These are phyloP conservation scores for Listronotus bonariensis DNA, from an alignment of 1,140 invertebrate species.

Conservation along the genomic window DNA sequence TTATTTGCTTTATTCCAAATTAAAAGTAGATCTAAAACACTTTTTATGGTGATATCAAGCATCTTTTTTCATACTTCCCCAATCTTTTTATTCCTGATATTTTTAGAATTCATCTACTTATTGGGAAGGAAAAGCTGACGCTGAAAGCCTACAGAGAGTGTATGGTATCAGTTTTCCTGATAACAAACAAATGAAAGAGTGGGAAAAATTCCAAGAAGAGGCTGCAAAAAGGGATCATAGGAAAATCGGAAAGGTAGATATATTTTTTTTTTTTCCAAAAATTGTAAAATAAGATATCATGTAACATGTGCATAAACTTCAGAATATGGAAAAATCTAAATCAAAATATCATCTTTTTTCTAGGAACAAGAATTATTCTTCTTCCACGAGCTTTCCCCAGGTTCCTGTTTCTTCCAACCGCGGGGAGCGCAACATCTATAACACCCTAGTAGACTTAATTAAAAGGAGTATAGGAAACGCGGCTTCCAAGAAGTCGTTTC, in stretches of 20 bases:
- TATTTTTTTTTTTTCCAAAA: no score
- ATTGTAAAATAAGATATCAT: no score
- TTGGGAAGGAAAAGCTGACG: constrained; percentile 96
- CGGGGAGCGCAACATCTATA: constrained; percentile 97
- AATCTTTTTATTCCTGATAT: no score
- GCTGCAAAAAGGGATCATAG: constrained; percentile 97
- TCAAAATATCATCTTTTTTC: no score
- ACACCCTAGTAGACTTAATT: constrained; percentile 88
- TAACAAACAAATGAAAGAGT: constrained; percentile 95
- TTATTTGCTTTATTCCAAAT: no score
- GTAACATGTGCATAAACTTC: no score
- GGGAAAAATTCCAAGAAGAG: constrained; percentile 97
- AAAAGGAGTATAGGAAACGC: constrained; percentile 87
- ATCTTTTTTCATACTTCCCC: no score
- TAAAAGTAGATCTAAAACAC: no score
- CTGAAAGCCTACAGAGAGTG: constrained; percentile 91
- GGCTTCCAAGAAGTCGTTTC: constrained; percentile 97
- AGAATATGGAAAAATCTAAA: no score
- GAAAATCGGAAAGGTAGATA: constrained; percentile 81
- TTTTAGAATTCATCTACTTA: constrained; percentile 94
- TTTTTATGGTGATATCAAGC: no score
- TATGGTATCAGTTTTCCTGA: constrained; percentile 99
- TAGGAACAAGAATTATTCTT: constrained; percentile 98
- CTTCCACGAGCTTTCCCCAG: constrained; percentile 97
- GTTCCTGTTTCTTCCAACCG: constrained; percentile 98